Base-by-base conservation (phyloP, 2,888 invertebrate species). In the Coenonympha arcania region DNA sequence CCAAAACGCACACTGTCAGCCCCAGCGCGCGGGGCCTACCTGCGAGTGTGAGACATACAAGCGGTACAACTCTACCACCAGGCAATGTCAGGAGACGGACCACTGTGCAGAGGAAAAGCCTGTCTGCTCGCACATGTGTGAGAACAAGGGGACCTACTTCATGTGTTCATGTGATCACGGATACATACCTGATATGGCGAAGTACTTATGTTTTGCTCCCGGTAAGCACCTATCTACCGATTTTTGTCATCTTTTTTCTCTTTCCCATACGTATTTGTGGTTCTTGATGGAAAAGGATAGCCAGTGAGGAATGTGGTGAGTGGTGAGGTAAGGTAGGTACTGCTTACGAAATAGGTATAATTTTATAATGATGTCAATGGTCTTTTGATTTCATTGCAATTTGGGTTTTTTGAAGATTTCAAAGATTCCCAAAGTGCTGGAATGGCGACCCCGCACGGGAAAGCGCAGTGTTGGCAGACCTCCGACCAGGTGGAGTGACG, bases 71-170 rank as follows among this genome's bases (percentile, higher is more conserved):
- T 66, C 69, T 48, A 67, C 68, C n/a, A 74, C 73, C 0, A 58
- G 65, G 0, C 22, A 16, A 1, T 89, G 90, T 56, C 66, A 74
- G 55, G 92, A 92, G 60, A 79, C 90, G 3, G 79, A 93, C 65
- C 92, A 92, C 62, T 93, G 93, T 59, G 72, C 85, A 26, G 68
- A 69, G 4, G 88, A 73, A 0, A 86, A 84, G 54, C 92, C 92
- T 0, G 74, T 86, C 5, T 94, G 94, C 65, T 91, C 92, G 43
- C 94, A 94, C 56, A 73, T 67, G 8, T 95, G 94, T 63, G 61
- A 75, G 0, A 92, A 93, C 58, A 74, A 61, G 0, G 68, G 73
- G 0, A 91, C 91, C 0, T 87, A 89, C 0, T 92, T 88, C 62
- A 66, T 58, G 2, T 94, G 94, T 59, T 65, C 65, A 2, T 94